Base-by-base conservation (phyloP, 2,888 invertebrate genomes). In the Teleogryllus oceanicus region DNA sequence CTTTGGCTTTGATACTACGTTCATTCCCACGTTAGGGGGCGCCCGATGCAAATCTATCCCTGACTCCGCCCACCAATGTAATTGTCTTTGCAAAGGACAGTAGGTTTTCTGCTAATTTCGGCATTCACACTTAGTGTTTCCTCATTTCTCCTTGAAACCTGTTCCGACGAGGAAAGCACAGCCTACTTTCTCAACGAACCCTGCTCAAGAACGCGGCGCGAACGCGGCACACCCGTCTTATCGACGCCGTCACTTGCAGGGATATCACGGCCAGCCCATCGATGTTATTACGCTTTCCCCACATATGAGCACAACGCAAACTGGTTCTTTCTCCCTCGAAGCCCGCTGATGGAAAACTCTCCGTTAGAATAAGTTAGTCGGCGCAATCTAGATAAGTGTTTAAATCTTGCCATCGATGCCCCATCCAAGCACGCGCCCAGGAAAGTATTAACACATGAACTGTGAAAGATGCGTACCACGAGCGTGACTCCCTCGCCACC, bases 141-240 rank as follows among this genome's bases (percentile, higher is more conserved):
- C 62, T 62, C 62, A 62, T 62, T 62, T 62, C 62, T 62, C 62
- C n/a, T 62, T n/a, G 16, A 62, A 62, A 62, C 62, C n/a, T n/a
- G 62, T 62, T 62, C 62, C n/a, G n/a, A 18, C n/a, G n/a, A 62
- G 13, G 62, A 62, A n/a, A 62, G 62, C n/a, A 62, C 62, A 62
- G 62, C 16, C 37, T 62, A 62, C 62, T 62, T 62, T 62, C 62
- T n/a, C 62, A 62, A 62, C 5, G 62, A 18, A 13, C 62, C n/a
- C 62, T n/a, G 62, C 62, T 62, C n/a, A 62, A n/a, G 62, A 62
- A n/a, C n/a, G 62, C 62, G n/a, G 62, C n/a, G 62, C 62, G n/a
- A 62, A 62, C n/a, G 62, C 62, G 62, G 62, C 13, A 13, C 62
- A 62, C 62, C 62, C n/a, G 62, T 62, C 62, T 62, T 62, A 62